Base-by-base conservation (phyloP, 2,113 vertebrate species). In the Pteronura brasiliensis region DNA sequence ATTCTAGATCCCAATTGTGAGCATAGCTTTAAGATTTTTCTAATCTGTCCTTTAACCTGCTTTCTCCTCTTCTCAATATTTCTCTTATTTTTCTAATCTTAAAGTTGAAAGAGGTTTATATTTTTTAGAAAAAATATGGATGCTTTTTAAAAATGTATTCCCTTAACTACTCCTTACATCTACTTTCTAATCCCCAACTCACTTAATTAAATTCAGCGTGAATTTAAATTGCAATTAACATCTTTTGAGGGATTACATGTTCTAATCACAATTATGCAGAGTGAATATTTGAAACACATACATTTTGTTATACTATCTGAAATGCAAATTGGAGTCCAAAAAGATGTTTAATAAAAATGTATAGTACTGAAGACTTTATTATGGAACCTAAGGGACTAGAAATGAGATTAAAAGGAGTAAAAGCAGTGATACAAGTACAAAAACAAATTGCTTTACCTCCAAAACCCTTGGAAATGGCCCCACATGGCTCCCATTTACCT, bases 191-290 rank as follows among this genome's bases (percentile, higher is more conserved):
- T 97, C 96, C 98, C 98, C 97, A 97, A 92, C 94, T 98, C 97
- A 95, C 96, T 98, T 98, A 98, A 98, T 98, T 98, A 98, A 98
- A 98, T 98, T 98, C 97, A 96, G 86, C 69, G 91, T 98, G 96
- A 98, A 98, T 98, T 98, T 98, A 98, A 98, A 98, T 98, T 97
- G 98, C 93, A 98, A 98, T 98, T 98, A 98, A 98, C 97, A 98
- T 98, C 98, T 98, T 98, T 98, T 98, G 97, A 97, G 96, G 97
- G 98, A 98, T 98, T 98, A 98, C 97, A 98, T 96, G 97, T 95
- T 95, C 97, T 98, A 98, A 98, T 98, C 97, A 96, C 94, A 98
- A 97, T 98, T 98, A 98, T 92, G 87, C 97, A 97, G 72, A 97
- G 72, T 96, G 97, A 98, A 98, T 97, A 97, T 96, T 95, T 98